Percentiles rank a stretch among this genome's conserved stretches.
Conservation (phyloP, 2,113 vertebrate species). For the Psettodes erumei region DNA sequence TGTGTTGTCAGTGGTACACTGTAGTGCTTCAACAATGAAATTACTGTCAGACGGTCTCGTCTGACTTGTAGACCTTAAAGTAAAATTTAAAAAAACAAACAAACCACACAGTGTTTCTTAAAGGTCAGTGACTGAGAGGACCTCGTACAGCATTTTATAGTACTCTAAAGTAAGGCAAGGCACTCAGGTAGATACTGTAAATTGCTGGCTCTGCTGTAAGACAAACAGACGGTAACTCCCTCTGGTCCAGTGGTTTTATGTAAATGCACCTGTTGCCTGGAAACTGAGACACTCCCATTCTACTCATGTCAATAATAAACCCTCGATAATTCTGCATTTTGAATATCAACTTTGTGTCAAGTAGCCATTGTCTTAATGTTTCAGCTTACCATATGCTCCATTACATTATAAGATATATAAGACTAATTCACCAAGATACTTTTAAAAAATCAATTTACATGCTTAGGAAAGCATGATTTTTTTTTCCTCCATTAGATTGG, state of each 20-base stretch:
- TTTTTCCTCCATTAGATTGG: too few relatives aligned
- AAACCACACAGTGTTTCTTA: neutral
- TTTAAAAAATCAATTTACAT: too few relatives aligned
- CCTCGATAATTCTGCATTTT: neutral
- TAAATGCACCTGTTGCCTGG: conserved; percentile 43
- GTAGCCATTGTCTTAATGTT: neutral
- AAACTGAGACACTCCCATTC: conserved; percentile 44
- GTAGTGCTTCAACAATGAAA: neutral
- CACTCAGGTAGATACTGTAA: conserved; percentile 21
- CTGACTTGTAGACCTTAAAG: neutral
- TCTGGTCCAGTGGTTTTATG: neutral
- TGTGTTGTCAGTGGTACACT: neutral
- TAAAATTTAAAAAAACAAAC: neutral
- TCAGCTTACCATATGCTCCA: neutral
- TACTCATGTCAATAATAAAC: conserved; percentile 18
- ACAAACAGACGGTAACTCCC: neutral
- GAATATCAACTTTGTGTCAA: conserved; percentile 16
- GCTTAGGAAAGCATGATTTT: too few relatives aligned
- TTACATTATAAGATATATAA: neutral
- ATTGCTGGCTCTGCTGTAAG: neutral
- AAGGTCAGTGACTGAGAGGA: neutral
- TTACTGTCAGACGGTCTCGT: neutral
- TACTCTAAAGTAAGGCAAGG: neutral
- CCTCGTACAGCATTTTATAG: conserved; percentile 6
- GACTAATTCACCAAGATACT: neutral